These are phyloP conservation scores for Prolemur simus DNA, from an alignment of 2,113 vertebrate genomes.

Conservation along the genomic window DNA sequence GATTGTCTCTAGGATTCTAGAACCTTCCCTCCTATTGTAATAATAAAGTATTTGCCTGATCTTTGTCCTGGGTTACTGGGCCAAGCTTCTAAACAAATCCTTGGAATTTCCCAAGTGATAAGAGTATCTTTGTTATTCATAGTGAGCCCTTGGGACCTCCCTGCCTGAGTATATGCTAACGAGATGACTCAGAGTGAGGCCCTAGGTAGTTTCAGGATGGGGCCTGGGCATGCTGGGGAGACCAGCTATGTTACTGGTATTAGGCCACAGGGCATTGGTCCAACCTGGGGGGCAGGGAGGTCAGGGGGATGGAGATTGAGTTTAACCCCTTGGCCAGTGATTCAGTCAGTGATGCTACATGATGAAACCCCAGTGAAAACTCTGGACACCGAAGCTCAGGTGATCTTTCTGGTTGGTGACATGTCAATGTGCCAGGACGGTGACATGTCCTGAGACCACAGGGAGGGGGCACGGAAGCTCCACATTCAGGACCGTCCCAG, in stretches of 20 bases:
- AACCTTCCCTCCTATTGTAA: background rate
- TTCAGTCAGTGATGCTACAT: background rate
- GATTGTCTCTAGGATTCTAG: background rate
- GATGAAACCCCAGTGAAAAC: background rate
- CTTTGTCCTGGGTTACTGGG: background rate
- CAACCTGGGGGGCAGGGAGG: background rate
- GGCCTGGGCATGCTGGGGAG: background rate
- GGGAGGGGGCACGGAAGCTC: background rate
- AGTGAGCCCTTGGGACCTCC: background rate
- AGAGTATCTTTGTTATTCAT: background rate
- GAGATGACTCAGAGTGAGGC: background rate
- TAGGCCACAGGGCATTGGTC: background rate
- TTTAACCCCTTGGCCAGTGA: background rate
- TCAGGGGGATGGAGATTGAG: background rate
- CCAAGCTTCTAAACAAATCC: background rate
- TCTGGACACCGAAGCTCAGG: background rate
- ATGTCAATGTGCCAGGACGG: too few relatives aligned
- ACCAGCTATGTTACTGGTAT: background rate
- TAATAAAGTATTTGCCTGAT: background rate
- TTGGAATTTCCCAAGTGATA: background rate
- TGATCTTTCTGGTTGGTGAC: background rate
- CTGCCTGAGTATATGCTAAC: background rate
- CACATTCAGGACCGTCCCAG: background rate
- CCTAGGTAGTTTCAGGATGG: background rate
- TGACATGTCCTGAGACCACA: background rate